These are phyloP conservation scores for Urosaurus nigricauda DNA, from an alignment of 2,797 vertebrate genomes.

Conservation along the genomic window DNA sequence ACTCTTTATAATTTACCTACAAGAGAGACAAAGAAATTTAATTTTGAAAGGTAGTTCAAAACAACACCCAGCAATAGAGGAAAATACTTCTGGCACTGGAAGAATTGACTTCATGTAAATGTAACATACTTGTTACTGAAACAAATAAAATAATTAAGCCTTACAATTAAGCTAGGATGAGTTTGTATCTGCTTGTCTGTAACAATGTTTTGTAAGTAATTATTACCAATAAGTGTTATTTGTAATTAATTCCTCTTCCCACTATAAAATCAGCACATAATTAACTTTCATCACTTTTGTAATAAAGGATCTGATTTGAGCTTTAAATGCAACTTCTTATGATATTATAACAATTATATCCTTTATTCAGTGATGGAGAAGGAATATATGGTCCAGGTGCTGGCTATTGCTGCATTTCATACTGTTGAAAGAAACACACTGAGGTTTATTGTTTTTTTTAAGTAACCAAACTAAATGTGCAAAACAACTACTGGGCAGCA, in stretches of 20 bases:
- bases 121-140: neutral
- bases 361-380: neutral
- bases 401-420: neutral
- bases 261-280: neutral
- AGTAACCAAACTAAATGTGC: no score
- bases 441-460: neutral
- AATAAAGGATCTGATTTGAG: neutral
- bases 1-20: constrained; percentile 68
- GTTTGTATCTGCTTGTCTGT: neutral
- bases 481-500: no score
- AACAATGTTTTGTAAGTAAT: neutral
- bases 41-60: constrained; percentile 2
- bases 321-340: no score
- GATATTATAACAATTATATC: no score
- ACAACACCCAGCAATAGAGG: neutral
- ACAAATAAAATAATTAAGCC: neutral
- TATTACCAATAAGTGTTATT: neutral
- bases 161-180: neutral
- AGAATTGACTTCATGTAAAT: neutral
- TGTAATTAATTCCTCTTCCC: neutral
- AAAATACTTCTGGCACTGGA: neutral
- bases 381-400: neutral
- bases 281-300: neutral
- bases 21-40: constrained; percentile 53
- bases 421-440: neutral